Percentiles rank a stretch among this genome's conserved stretches.
phyloP scores from a whole-genome alignment of 1,140 invertebrate species.

The Camponotus vicinus region DNA sequence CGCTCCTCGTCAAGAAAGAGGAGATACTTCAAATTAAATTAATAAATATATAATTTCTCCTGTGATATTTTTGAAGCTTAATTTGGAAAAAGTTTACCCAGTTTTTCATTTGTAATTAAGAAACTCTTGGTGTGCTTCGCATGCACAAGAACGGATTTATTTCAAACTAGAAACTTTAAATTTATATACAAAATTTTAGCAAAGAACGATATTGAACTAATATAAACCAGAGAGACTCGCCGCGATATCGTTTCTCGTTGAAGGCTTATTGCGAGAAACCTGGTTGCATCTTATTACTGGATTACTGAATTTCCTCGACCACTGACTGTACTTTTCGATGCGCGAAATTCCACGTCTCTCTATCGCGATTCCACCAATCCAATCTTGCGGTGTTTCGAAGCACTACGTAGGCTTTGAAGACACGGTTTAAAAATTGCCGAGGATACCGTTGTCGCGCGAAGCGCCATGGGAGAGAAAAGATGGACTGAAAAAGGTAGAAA shows the following conservation, averaged over 20 bases:
- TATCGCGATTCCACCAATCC: slow-evolving; percentile 24
- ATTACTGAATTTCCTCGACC: slow-evolving; percentile 28
- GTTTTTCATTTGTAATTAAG: background rate
- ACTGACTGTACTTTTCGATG: slow-evolving; percentile 33
- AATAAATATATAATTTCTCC: background rate
- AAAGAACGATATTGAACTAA: background rate
- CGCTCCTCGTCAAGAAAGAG: background rate
- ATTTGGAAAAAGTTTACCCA: background rate
- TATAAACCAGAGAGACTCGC: background rate
- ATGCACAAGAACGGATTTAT: background rate
- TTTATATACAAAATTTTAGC: background rate
- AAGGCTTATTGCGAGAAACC: slow-evolving; percentile 15
- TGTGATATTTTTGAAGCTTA: background rate
- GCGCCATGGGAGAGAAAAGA: background rate
- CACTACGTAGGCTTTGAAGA: slow-evolving; percentile 25
- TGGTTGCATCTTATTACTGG: slow-evolving; percentile 43
- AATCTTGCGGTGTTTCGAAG: slow-evolving; percentile 6
- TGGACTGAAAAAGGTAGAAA: background rate
- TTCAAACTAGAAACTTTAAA: background rate
- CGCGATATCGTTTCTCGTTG: background rate
- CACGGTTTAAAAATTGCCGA: slow-evolving; percentile 39
- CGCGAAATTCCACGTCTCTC: background rate
- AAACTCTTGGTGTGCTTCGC: background rate
- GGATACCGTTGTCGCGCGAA: background rate
- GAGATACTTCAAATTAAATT: background rate